Evolutionary conservation across 2,888 invertebrate species (phyloP).

Genomic region (Fissipunctia ypsillon): DNA sequence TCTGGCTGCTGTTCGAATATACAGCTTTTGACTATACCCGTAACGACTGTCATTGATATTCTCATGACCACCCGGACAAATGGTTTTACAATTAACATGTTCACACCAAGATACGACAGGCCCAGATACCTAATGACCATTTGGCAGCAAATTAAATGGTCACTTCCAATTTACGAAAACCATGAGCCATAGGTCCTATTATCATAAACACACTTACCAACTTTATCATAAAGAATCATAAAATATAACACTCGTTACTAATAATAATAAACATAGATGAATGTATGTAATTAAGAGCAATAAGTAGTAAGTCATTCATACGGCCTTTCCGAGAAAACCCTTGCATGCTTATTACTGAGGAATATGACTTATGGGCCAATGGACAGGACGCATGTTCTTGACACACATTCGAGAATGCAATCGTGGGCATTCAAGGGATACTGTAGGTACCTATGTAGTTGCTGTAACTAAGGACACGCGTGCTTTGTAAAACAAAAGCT

Average conservation of each 20-base stretch:
- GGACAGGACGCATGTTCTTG: constrained; percentile 54
- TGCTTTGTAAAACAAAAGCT: neutral
- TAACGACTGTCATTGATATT: neutral
- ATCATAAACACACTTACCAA: neutral
- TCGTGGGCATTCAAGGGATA: constrained; percentile 34
- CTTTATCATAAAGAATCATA: neutral
- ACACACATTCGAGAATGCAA: constrained; percentile 52
- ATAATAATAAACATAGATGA: constrained; percentile 21
- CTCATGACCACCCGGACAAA: neutral
- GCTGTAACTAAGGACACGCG: constrained; percentile 13
- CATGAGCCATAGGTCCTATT: neutral
- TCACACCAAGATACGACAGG: no score
- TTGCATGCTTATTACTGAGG: constrained; percentile 53
- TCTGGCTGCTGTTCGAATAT: neutral
- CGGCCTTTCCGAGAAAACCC: constrained; percentile 61
- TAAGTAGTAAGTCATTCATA: constrained; percentile 39
- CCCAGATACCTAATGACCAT: no score
- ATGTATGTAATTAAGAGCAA: constrained; percentile 41
- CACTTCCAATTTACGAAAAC: neutral
- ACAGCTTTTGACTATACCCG: neutral
- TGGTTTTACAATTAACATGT: neutral
- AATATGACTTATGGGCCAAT: constrained; percentile 62
- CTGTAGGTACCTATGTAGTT: neutral
- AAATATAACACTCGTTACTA: constrained; percentile 13
- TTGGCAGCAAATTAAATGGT: neutral